Conservation (phyloP, 2,888 invertebrate genomes). For the Dicyrtomina minuta region DNA sequence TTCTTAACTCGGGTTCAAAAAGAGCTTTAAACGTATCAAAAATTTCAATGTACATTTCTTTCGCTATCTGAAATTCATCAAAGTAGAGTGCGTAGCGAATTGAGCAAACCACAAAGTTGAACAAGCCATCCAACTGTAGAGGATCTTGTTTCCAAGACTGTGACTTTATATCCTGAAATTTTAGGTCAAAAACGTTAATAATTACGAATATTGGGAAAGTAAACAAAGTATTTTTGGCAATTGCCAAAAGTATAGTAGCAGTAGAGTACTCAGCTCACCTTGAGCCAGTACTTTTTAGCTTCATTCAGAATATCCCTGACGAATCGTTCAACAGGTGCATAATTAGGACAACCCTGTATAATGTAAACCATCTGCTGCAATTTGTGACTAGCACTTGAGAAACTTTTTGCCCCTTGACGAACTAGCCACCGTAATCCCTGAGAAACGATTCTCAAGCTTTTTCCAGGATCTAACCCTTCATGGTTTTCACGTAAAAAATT, state of each 20-base stretch:
- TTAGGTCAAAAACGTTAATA: not conserved
- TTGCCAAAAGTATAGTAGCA: not conserved
- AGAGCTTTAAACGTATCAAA: not conserved
- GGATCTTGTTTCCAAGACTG: conserved; percentile 4
- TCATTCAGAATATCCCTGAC: conserved; percentile 6
- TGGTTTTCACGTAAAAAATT: conserved; percentile 28
- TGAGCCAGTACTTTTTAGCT: conserved; percentile 12
- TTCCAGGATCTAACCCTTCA: not conserved
- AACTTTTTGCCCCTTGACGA: conserved; percentile 23
- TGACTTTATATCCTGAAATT: not conserved
- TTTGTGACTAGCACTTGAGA: conserved; percentile 24
- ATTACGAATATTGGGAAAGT: not conserved
- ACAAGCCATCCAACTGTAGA: conserved; percentile 16
- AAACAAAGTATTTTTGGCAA: not conserved
- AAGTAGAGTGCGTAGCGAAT: conserved; percentile 9
- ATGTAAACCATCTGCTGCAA: conserved; percentile 17
- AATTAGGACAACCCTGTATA: not conserved
- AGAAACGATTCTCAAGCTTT: conserved; percentile 7
- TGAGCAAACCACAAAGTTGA: conserved; percentile 8
- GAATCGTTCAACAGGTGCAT: conserved; percentile 9
- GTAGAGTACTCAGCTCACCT: conserved; percentile 1
- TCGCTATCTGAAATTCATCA: not conserved
- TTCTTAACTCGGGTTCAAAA: conserved; percentile 15
- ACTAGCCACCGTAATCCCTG: conserved; percentile 30
- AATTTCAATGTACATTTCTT: not conserved